Evolutionary conservation across 1,140 invertebrate species (phyloP).

Genomic region (Cardiocondyla obscurior): DNA sequence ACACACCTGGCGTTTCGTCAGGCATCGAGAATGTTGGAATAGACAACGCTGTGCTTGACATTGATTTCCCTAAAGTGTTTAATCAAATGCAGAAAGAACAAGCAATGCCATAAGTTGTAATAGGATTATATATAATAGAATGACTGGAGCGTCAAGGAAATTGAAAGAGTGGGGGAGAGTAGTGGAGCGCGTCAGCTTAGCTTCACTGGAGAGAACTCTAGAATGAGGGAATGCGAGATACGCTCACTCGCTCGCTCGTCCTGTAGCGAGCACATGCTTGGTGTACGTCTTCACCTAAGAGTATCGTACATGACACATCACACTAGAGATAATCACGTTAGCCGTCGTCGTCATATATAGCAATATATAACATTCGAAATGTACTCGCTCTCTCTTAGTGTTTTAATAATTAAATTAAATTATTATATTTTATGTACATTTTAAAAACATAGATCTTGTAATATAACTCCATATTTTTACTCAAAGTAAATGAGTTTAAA

Average conservation of each 20-base stretch:
- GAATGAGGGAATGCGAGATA: too few species aligned
- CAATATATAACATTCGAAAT: neutral
- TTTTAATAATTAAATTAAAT: neutral
- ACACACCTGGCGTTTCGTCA: constrained; percentile 58
- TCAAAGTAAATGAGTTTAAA: neutral
- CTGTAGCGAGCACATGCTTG: too few species aligned
- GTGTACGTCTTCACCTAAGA: too few species aligned
- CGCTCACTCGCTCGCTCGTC: too few species aligned
- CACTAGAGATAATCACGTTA: too few species aligned
- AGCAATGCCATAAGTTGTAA: constrained; percentile 42
- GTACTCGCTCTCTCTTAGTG: neutral
- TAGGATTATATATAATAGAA: neutral
- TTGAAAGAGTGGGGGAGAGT: too few species aligned
- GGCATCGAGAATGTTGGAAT: constrained; percentile 64
- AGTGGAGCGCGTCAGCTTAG: too few species aligned
- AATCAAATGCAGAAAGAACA: constrained; percentile 77
- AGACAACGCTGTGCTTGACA: constrained; percentile 79
- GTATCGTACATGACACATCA: too few species aligned
- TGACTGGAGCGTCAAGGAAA: too few species aligned
- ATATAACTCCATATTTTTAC: constrained; percentile 18
- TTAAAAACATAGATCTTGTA: constrained; percentile 3
- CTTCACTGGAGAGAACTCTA: too few species aligned
- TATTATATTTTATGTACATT: neutral
- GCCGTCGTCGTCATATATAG: too few species aligned
- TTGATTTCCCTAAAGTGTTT: constrained; percentile 82